A percentile compares a stretch with the other conserved stretches of the same genome.
phyloP scores from a whole-genome alignment of 37 sponge, comb jelly and placozoan species.

The Chondrilla cf. caribensis region DNA sequence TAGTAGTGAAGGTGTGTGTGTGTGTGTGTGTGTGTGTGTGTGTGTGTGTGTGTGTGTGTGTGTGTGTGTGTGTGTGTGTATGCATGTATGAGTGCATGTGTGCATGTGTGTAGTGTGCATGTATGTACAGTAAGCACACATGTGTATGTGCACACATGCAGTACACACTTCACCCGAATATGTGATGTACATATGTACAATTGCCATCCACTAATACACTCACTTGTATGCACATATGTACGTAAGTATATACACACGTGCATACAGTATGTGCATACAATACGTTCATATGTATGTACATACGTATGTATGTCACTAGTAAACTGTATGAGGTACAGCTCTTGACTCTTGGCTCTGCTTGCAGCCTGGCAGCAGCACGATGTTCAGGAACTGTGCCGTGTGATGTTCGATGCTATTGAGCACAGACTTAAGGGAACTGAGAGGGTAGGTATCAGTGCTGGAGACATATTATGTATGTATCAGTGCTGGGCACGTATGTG shows the following conservation, averaged over 20 bases:
- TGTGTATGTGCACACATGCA: too few relatives aligned
- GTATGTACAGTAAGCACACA: too few relatives aligned
- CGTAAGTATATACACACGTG: too few relatives aligned
- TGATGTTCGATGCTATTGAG: constrained; percentile 97
- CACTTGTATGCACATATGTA: too few relatives aligned
- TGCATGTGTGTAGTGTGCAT: too few relatives aligned
- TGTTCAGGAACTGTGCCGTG: constrained; percentile 93
- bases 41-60: background rate
- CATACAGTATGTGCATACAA: too few relatives aligned
- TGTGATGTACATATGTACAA: too few relatives aligned
- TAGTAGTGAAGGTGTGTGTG: constrained; percentile 77
- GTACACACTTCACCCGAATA: too few relatives aligned
- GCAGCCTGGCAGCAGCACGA: constrained; percentile 97
- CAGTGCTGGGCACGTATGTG: background rate
- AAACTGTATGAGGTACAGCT: too few relatives aligned
- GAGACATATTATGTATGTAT: background rate
- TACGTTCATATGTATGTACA: too few relatives aligned
- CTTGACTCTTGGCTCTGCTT: background rate
- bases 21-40: background rate
- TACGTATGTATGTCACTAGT: too few relatives aligned
- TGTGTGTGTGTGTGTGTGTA: background rate
- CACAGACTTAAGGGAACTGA: constrained; percentile 70
- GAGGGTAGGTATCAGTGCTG: constrained; percentile 2
- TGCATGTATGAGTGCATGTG: background rate
- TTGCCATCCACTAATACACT: too few relatives aligned